These are phyloP conservation scores for Cirrhinus molitorella DNA, from an alignment of 2,797 vertebrate genomes.

Conservation along the genomic window DNA sequence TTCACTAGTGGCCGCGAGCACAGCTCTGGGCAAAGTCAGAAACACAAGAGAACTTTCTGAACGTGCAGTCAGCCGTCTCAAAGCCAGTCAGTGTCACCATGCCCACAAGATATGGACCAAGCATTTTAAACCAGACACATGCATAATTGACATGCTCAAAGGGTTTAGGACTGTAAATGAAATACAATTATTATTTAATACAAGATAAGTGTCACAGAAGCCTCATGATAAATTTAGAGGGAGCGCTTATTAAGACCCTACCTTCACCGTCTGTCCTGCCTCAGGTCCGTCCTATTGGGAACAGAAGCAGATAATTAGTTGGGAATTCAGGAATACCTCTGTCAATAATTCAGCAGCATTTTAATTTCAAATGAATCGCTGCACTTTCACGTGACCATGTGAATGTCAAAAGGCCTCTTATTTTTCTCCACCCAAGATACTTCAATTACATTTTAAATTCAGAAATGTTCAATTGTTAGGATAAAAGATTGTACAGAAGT, in stretches of 20 bases:
- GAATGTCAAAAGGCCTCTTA: conserved; percentile 53
- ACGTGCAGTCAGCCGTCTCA: conserved; percentile 34
- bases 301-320: conserved; percentile 73
- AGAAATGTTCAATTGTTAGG: background rate
- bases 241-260: conserved; percentile 84
- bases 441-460: background rate
- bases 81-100: conserved; percentile 44
- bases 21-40: conserved; percentile 32
- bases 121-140: conserved; percentile 67
- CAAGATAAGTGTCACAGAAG: conserved; percentile 74
- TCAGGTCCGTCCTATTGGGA: conserved; percentile 88
- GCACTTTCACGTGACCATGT: conserved; percentile 49
- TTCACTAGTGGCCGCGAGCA: background rate
- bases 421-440: background rate
- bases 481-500: background rate
- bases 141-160: conserved; percentile 74
- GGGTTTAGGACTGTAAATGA: conserved; percentile 73
- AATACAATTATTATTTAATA: conserved; percentile 80
- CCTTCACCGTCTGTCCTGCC: conserved; percentile 94
- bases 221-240: conserved; percentile 78
- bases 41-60: background rate
- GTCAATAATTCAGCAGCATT: conserved; percentile 81
- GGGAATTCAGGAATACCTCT: conserved; percentile 75
- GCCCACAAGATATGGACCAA: conserved; percentile 64
- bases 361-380: conserved; percentile 73